Conservation (phyloP, 2,888 invertebrate genomes). For the Lordiphosa fenestrarum region DNA sequence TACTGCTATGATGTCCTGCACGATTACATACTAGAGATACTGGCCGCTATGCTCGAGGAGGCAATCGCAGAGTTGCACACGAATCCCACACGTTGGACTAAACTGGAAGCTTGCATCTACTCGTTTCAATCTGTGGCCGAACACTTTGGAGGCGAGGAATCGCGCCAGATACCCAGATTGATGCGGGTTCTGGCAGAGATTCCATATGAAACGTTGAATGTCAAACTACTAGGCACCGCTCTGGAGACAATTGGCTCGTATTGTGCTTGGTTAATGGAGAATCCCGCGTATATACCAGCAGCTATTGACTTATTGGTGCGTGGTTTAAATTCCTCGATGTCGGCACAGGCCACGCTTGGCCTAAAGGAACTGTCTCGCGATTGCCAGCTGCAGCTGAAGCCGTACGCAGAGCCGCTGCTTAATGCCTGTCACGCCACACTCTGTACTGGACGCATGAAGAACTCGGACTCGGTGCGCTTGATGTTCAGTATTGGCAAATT, state of each 20-base stretch:
- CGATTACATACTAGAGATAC: constrained; percentile 86
- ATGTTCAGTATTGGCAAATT: constrained; percentile 89
- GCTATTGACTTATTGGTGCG: constrained; percentile 86
- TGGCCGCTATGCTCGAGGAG: constrained; percentile 84
- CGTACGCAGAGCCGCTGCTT: constrained; percentile 88
- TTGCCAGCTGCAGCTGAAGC: constrained; percentile 87
- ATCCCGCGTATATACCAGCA: constrained; percentile 85
- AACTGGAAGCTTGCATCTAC: constrained; percentile 85
- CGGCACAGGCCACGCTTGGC: constrained; percentile 91
- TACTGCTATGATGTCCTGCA: constrained; percentile 93
- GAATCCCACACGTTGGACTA: constrained; percentile 82
- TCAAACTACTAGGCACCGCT: constrained; percentile 86
- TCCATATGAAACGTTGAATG: constrained; percentile 83
- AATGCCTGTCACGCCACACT: constrained; percentile 85
- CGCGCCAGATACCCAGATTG: constrained; percentile 83
- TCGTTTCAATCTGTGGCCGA: constrained; percentile 85
- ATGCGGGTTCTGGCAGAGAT: constrained; percentile 84
- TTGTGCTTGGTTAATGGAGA: constrained; percentile 90
- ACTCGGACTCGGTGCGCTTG: constrained; percentile 86
- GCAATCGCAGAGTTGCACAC: constrained; percentile 81
- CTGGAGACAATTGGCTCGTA: constrained; percentile 91
- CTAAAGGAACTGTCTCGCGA: constrained; percentile 92
- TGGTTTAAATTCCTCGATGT: constrained; percentile 85
- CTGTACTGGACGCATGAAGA: constrained; percentile 82
- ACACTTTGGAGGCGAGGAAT: constrained; percentile 83